phyloP scores from a whole-genome alignment of 2,113 vertebrate species.

The Penelope pileata region DNA sequence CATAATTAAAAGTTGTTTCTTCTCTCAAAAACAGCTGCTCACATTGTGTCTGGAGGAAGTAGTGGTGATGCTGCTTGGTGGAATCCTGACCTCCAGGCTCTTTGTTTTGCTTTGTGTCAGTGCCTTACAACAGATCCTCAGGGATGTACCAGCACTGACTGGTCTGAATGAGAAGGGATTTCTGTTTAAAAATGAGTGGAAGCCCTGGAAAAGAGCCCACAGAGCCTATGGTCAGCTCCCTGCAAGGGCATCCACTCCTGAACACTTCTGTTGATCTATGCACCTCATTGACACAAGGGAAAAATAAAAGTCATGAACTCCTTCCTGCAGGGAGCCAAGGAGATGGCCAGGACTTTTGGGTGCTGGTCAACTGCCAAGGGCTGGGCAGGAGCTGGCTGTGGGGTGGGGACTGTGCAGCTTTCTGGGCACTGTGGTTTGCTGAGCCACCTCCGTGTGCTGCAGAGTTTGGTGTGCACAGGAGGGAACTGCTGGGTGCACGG shows the following conservation, averaged over 20 bases:
- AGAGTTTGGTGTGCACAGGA: background rate
- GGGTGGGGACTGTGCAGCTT: background rate
- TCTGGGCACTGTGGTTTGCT: background rate
- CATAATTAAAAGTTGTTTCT: background rate
- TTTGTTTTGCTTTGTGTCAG: background rate
- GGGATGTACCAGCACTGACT: background rate
- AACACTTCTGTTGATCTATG: background rate
- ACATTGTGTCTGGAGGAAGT: background rate
- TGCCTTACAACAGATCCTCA: background rate
- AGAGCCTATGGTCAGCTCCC: background rate
- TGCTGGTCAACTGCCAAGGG: background rate
- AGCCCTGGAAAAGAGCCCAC: background rate
- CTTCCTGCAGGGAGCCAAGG: background rate
- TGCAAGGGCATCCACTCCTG: background rate
- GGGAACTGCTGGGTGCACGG: accelerated
- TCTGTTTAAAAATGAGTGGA: background rate
- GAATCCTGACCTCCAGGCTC: background rate
- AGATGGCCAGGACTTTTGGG: background rate
- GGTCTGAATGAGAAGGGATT: background rate
- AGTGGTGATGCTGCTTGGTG: background rate
- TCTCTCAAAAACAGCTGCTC: background rate
- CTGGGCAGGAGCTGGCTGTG: accelerated
- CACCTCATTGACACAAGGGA: background rate
- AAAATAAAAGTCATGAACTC: background rate
- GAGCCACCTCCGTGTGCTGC: background rate